phyloP scores from a whole-genome alignment of 2,888 invertebrate species.

The Hyles lineata region DNA sequence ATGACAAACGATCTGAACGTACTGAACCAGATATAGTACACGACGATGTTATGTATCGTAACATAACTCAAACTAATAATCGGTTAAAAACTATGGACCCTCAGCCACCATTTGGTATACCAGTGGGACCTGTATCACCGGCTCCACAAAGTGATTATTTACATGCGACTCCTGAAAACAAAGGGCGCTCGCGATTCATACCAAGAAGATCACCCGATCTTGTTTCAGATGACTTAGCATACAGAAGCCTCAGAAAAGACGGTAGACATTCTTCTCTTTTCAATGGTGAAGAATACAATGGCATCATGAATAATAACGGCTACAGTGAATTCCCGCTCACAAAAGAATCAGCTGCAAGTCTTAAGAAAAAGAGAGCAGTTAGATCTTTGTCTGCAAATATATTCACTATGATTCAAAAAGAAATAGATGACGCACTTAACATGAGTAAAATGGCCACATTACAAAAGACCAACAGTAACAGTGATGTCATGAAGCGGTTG shows the following conservation, averaged over 20 bases:
- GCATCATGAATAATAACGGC: constrained; percentile 77
- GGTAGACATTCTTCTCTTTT: constrained; percentile 83
- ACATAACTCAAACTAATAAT: constrained; percentile 91
- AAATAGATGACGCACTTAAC: constrained; percentile 85
- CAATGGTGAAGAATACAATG: constrained; percentile 77
- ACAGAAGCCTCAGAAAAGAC: constrained; percentile 93
- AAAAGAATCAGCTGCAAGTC: constrained; percentile 72
- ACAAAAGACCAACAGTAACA: constrained; percentile 86
- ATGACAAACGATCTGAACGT: constrained; percentile 83
- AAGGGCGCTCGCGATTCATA: constrained; percentile 86
- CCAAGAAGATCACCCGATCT: constrained; percentile 91
- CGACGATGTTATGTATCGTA: constrained; percentile 94
- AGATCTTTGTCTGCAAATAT: constrained; percentile 94
- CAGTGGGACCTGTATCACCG: constrained; percentile 92
- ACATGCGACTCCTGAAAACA: constrained; percentile 88
- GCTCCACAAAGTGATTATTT: constrained; percentile 94
- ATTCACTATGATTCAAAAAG: constrained; percentile 89
- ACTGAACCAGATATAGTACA: constrained; percentile 92
- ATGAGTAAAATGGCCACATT: constrained; percentile 79
- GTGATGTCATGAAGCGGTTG: constrained; percentile 82
- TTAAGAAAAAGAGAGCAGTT: constrained; percentile 91
- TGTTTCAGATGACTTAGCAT: constrained; percentile 94
- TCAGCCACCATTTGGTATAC: constrained; percentile 96
- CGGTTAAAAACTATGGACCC: constrained; percentile 89
- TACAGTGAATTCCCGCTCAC: constrained; percentile 65